phyloP scores from a whole-genome alignment of 2,797 vertebrate species.

The Coregonus ussuriensis region DNA sequence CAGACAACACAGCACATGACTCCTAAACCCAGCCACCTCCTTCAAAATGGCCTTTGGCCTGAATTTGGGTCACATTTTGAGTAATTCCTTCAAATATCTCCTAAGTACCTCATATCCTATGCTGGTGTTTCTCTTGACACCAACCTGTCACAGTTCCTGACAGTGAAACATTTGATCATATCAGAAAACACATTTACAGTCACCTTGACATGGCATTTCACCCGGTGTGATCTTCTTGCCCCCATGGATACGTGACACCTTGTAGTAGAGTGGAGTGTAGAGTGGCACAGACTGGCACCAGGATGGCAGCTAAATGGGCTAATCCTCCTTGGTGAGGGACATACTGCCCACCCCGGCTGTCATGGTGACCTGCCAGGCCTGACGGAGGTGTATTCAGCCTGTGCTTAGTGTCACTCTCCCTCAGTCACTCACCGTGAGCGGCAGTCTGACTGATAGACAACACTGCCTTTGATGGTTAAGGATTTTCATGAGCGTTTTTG shows the following conservation, averaged over 20 bases:
- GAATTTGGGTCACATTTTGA: not conserved
- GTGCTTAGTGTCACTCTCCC: constrained; percentile 74
- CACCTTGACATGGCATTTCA: not conserved
- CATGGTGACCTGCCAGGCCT: constrained; percentile 74
- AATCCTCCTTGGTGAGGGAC: constrained; percentile 70
- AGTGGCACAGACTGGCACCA: constrained; percentile 58
- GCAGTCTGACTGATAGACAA: constrained; percentile 76
- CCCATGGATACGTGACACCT: not conserved
- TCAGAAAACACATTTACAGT: not conserved
- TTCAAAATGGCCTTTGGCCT: not conserved
- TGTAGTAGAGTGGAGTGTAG: not conserved
- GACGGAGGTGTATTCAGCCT: constrained; percentile 75
- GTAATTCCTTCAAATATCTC: not conserved
- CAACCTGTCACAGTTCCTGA: not conserved
- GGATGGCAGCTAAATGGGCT: constrained; percentile 76
- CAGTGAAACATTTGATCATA: not conserved
- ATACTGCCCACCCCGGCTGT: constrained; percentile 71
- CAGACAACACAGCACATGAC: not conserved
- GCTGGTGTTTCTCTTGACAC: not conserved
- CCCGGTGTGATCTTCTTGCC: not conserved
- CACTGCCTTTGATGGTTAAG: constrained; percentile 70
- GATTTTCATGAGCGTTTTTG: constrained; percentile 60
- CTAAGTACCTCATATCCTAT: not conserved
- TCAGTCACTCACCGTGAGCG: constrained; percentile 76
- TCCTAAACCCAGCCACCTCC: not conserved